Conservation (phyloP, 1,140 invertebrate genomes). For the Macrocentrus cingulum region DNA sequence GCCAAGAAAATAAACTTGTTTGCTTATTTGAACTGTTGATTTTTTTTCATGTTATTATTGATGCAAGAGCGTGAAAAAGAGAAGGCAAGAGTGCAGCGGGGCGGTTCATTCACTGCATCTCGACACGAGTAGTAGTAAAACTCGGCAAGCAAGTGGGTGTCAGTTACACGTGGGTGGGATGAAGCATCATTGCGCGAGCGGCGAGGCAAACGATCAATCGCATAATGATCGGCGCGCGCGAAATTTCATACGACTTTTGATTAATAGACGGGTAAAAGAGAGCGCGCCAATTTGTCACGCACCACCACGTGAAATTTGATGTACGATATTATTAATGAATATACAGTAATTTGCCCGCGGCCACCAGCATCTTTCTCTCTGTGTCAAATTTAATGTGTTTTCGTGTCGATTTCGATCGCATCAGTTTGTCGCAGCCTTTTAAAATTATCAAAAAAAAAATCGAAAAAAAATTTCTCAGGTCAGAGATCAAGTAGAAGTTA, state of each 20-base stretch:
- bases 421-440: not conserved
- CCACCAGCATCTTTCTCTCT: not conserved
- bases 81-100: not conserved
- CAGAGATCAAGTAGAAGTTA: too few species aligned
- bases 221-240: not conserved
- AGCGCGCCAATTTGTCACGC: constrained; percentile 22
- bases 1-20: too few species aligned
- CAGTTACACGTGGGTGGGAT: not conserved
- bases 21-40: too few species aligned
- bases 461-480: too few species aligned
- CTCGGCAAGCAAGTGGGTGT: not conserved
- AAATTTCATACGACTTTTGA: constrained; percentile 24
- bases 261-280: constrained; percentile 14
- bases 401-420: not conserved
- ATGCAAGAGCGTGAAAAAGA: not conserved
- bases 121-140: not conserved
- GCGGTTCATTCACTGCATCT: constrained; percentile 1
- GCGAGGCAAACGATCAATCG: not conserved
- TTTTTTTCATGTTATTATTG: too few species aligned
- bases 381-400: not conserved
- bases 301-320: not conserved
- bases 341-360: not conserved
- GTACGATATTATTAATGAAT: constrained; percentile 13
- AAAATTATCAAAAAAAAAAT: not conserved
- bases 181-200: not conserved